Evolutionary conservation across 2,888 invertebrate species (phyloP).

Genomic region (Drosophila mettleri): DNA sequence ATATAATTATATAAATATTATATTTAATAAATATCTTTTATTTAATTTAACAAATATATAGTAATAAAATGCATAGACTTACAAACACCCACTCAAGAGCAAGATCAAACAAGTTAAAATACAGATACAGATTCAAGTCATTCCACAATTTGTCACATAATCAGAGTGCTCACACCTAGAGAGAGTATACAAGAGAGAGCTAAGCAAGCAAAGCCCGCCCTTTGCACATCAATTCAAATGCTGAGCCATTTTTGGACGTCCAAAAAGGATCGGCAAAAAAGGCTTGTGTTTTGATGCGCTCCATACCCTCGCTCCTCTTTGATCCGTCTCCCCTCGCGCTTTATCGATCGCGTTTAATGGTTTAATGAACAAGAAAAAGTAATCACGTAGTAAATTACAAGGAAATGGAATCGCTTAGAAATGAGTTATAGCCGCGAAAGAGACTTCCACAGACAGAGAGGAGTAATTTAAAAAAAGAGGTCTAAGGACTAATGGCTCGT

Average conservation of each 20-base stretch:
- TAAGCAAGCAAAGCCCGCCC: slow-evolving; percentile 69
- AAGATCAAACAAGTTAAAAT: no score
- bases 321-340: slow-evolving; percentile 11
- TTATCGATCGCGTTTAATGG: slow-evolving; percentile 79
- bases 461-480: slow-evolving; percentile 13
- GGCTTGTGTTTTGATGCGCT: slow-evolving; percentile 28
- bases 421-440: slow-evolving; percentile 65
- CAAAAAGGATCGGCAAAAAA: slow-evolving; percentile 39
- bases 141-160: not conserved
- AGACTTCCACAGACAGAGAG: slow-evolving; percentile 4
- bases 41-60: not conserved
- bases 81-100: not conserved
- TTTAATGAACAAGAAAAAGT: slow-evolving; percentile 80
- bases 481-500: slow-evolving; percentile 61
- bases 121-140: not conserved
- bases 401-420: slow-evolving; percentile 76
- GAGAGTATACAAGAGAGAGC: not conserved
- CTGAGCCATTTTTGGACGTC: slow-evolving; percentile 44
- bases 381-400: slow-evolving; percentile 82
- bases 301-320: not conserved
- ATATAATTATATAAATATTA: not conserved
- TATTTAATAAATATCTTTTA: not conserved
- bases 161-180: not conserved
- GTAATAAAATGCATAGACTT: not conserved
- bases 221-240: slow-evolving; percentile 58